These are phyloP conservation scores for Drosophila pallidifrons DNA, from an alignment of 1,140 invertebrate genomes.

Conservation along the genomic window DNA sequence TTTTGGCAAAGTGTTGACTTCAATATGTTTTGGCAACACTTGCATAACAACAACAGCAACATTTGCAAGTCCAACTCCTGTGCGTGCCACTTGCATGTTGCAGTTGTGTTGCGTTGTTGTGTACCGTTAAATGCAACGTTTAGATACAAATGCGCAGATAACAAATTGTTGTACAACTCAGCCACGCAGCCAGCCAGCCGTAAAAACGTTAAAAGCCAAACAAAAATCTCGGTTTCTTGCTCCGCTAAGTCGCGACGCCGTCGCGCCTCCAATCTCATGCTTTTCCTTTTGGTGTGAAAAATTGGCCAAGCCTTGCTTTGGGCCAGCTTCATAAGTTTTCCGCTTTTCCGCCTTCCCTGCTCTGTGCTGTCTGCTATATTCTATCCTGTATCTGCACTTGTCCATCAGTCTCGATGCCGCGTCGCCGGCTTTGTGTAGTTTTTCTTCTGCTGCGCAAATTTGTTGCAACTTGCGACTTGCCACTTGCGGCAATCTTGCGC, in stretches of 20 bases:
- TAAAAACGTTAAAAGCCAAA: constrained; percentile 43
- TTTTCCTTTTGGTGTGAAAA: constrained; percentile 62
- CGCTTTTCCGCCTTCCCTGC: too few species aligned
- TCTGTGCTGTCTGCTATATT: background rate
- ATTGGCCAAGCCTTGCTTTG: constrained; percentile 58
- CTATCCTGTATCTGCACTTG: constrained; percentile 44
- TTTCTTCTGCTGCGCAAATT: constrained; percentile 24
- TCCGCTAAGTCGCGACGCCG: constrained; percentile 18
- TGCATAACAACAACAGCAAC: constrained; percentile 55
- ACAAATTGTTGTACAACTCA: constrained; percentile 74
- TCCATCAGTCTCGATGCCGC: constrained; percentile 39
- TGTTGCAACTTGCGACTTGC: constrained; percentile 23
- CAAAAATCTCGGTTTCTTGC: constrained; percentile 29
- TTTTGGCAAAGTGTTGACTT: constrained; percentile 63
- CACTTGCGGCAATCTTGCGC: constrained; percentile 36
- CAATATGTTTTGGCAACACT: constrained; percentile 75
- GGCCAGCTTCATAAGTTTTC: background rate
- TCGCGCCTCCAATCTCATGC: constrained; percentile 25
- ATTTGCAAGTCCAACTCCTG: constrained; percentile 7
- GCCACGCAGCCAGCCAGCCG: constrained; percentile 31
- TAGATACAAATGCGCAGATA: constrained; percentile 75
- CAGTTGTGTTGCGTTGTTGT: constrained; percentile 10
- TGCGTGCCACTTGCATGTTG: constrained; percentile 54
- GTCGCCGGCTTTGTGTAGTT: background rate
- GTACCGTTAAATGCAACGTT: constrained; percentile 77